Evolutionary conservation across 2,888 invertebrate species (phyloP), one percentile per base, ranked within the genome.

Genomic region (Pristionchus fissidentatus): DNA sequence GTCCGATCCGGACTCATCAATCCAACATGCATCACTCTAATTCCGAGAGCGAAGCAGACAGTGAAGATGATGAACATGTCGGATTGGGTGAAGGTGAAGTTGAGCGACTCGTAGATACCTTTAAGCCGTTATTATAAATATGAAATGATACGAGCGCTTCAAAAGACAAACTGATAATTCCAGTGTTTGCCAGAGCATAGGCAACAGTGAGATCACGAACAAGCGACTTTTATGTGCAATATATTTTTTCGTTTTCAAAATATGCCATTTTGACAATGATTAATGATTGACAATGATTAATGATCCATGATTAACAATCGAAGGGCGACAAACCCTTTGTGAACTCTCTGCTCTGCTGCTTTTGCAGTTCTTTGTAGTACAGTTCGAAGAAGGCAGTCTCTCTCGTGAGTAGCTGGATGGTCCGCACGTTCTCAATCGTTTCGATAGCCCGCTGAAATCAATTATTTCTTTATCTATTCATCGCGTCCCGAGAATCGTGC

Each of bases 401-500:
- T 85, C 92, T 89, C 13, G 92, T 92, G 38, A 93, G 87, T 32
- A 93, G 89, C 41, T 93, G 93, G 10, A 93, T 93, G 3, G 93
- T 93, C 81, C 92, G 87, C 8, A 93, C 92, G 82, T 93, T 93
- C 85, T 93, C 93, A 66, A 93, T 92, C 29, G 92, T 92, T 86
- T 93, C 94, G 57, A 92, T 91, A n/a, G 93, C 93, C 38, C 93
- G 89, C 90, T 90, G 84, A 77, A 87, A 32, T 22, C n/a, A 41
- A 3, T 32, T 35, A 35, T 62, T 32, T 32, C 29, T n/a, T n/a
- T n/a, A n/a, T 49, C 10, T 49, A 49, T 13, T 13, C n/a, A n/a
- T n/a, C n/a, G n/a, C n/a, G n/a, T n/a, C n/a, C n/a, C n/a, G n/a
- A n/a, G n/a, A n/a, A n/a, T n/a, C n/a, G n/a, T n/a, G n/a, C n/a